phyloP scores from a whole-genome alignment of 2,888 invertebrate species.

The Calliopum simillimum region DNA sequence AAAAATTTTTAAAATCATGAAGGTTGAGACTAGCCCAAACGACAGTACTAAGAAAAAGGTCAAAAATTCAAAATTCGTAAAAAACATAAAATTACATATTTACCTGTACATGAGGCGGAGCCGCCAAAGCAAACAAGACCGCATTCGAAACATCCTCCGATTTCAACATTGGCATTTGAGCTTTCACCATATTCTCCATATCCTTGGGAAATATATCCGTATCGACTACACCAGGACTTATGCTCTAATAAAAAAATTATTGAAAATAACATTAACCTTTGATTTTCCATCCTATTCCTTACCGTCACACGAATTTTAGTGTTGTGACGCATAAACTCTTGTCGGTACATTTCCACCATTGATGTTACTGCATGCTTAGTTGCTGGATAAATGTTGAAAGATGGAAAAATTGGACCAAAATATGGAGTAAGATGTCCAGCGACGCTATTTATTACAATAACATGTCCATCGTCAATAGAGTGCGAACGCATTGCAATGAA shows the following conservation, averaged over 20 bases:
- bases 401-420: constrained; percentile 59
- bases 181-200: constrained; percentile 55
- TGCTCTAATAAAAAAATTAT: constrained; percentile 50
- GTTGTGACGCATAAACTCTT: constrained; percentile 63
- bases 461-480: constrained; percentile 67
- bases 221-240: constrained; percentile 63
- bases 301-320: constrained; percentile 65
- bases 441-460: constrained; percentile 69
- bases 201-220: constrained; percentile 62
- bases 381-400: constrained; percentile 65
- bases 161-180: constrained; percentile 58
- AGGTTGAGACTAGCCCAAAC: too few relatives aligned
- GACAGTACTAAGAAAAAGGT: too few relatives aligned
- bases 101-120: constrained; percentile 63
- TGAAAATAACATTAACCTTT: too few relatives aligned
- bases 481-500: constrained; percentile 67
- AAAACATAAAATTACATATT: too few relatives aligned
- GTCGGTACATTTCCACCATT: constrained; percentile 65
- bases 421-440: constrained; percentile 64
- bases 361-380: constrained; percentile 65
- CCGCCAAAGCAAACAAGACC: constrained; percentile 59
- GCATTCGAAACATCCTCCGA: constrained; percentile 63
- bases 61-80: too few relatives aligned
- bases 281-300: constrained; percentile 36
- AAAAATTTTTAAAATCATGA: too few relatives aligned